Conservation (phyloP, 1,140 invertebrate genomes). For the Zophobas morio region DNA sequence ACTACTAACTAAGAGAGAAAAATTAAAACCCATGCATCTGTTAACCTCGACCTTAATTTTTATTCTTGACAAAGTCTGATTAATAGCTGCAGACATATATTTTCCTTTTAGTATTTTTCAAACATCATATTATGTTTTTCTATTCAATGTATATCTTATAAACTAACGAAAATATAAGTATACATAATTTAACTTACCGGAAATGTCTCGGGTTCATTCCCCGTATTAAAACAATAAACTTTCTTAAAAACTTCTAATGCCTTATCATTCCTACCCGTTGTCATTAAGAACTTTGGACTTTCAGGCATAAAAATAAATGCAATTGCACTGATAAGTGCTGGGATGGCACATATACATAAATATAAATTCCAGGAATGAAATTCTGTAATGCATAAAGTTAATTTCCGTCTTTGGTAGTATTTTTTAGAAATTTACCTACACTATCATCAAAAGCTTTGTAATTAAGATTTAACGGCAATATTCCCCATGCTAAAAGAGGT, state of each 20-base stretch:
- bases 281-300: slow-evolving; percentile 87
- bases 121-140: too few species aligned
- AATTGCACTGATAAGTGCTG: slow-evolving; percentile 76
- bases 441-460: slow-evolving; percentile 38
- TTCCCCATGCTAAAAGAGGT: slow-evolving; percentile 54
- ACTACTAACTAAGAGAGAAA: too few species aligned
- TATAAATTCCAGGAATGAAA: slow-evolving; percentile 86
- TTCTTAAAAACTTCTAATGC: slow-evolving; percentile 74
- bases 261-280: slow-evolving; percentile 77
- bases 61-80: too few species aligned
- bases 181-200: slow-evolving; percentile 69
- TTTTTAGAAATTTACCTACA: slow-evolving; percentile 47
- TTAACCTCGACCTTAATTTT: too few species aligned
- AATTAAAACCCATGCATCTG: too few species aligned
- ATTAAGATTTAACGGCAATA: slow-evolving; percentile 56
- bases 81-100: too few species aligned
- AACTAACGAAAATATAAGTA: too few species aligned
- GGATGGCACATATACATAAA: slow-evolving; percentile 76
- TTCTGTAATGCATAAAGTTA: slow-evolving; percentile 24
- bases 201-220: slow-evolving; percentile 72
- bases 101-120: too few species aligned
- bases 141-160: too few species aligned
- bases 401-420: background rate
- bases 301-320: slow-evolving; percentile 76
- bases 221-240: slow-evolving; percentile 77